Evolutionary conservation across 92 coral and sea anemone genomes (phyloP).

Genomic region (Porites rus): DNA sequence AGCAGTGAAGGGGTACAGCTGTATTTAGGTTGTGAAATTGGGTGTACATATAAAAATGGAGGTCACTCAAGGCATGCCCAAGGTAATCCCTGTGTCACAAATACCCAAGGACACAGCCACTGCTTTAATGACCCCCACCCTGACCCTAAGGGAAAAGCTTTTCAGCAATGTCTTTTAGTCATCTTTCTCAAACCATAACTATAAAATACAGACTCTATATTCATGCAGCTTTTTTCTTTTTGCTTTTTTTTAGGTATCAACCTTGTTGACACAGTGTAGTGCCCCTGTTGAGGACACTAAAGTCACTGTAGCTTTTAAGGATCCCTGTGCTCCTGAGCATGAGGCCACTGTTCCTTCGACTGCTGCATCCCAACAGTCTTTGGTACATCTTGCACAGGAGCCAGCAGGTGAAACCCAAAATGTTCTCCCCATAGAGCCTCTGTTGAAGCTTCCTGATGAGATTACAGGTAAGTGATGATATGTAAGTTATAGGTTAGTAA

Average conservation of each 20-base stretch:
- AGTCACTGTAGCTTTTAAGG: background rate
- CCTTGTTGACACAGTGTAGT: constrained; percentile 34
- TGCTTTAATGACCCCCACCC: too few relatives aligned
- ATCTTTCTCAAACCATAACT: too few relatives aligned
- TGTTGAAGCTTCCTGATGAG: constrained; percentile 15
- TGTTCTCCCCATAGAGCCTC: background rate
- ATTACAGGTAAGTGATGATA: constrained; percentile 11
- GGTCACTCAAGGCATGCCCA: too few relatives aligned
- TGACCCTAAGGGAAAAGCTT: too few relatives aligned
- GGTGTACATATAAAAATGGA: too few relatives aligned
- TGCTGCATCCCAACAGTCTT: background rate
- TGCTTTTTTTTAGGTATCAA: constrained; percentile 17
- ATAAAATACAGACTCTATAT: too few relatives aligned
- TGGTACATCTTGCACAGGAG: background rate
- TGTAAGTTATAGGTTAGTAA: too few relatives aligned
- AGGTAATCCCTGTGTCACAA: too few relatives aligned
- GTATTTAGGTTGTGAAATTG: too few relatives aligned
- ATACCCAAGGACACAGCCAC: too few relatives aligned
- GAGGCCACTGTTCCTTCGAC: background rate
- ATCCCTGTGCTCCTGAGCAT: background rate
- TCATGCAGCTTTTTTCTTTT: background rate
- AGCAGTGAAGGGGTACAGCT: too few relatives aligned
- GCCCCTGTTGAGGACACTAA: background rate
- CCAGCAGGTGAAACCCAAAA: background rate
- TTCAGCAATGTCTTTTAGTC: too few relatives aligned